Base-by-base conservation (phyloP, 2,797 vertebrate species). In the Brachymystax lenok region DNA sequence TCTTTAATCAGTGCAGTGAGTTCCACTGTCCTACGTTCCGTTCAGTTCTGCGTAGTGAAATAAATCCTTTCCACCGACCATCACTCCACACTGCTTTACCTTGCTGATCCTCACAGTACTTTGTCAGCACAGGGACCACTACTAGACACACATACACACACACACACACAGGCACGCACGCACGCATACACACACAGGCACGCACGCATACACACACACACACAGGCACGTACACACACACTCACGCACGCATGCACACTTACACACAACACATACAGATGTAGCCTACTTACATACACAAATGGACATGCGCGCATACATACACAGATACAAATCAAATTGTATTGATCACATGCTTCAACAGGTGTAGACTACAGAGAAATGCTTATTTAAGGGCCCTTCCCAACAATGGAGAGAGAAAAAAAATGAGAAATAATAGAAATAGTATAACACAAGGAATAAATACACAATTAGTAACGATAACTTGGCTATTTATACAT, bases 1-100 rank as follows among this genome's bases (percentile, higher is more conserved):
- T 69, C 79, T 79, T 72, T 78, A 83, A 80, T 86, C 72, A 74
- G 76, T 59, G 67, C 77, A 73, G 79, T 46, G 19, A 68, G 50
- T 46, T 54, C 50, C 30, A 59, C 46, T 21, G 27, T 63, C 80
- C 74, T 76, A 82, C 74, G 79, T 27, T 61, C 51, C 40, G 70
- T 66, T 79, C 64, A 72, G 66, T 63, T 76, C 74, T 33, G 51
- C 24, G 16, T 78, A 74, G 77, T 80, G 77, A 75, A 63, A 82
- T 73, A 79, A 80, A 83, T 85, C 54, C 74, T 77, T 74, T 80
- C 72, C 54, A 72, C 59, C 52, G 67, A 76, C 33, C 40, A 69
- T 68, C 77, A 27, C 63, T 81, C 75, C 10, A 27, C 66, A 46
- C 61, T 71, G 79, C 76, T 78, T 80, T 79, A 50, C 19, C 76